Evolutionary conservation across 2,113 vertebrate genomes (phyloP).

Genomic region (Microtus ochrogaster): DNA sequence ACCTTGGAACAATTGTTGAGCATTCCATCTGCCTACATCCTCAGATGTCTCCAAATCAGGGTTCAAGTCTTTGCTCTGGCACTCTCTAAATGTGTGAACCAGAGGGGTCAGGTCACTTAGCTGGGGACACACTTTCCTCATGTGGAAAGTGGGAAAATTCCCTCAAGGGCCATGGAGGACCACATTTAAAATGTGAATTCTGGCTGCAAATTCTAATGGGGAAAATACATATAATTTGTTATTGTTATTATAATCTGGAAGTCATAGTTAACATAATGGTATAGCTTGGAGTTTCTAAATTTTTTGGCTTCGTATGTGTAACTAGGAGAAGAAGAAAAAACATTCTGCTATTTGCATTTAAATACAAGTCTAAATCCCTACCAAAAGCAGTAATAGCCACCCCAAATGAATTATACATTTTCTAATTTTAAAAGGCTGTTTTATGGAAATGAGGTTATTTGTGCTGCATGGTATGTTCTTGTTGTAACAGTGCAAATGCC

Average conservation of each 20-base stretch:
- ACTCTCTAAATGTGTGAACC: neutral
- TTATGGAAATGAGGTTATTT: conserved; percentile 82
- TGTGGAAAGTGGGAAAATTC: neutral
- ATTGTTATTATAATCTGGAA: neutral
- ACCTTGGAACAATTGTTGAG: too few relatives aligned
- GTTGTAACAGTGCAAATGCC: conserved; percentile 72
- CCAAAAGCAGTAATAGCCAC: conserved; percentile 76
- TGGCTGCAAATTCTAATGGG: neutral
- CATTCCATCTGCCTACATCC: too few relatives aligned
- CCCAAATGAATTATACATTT: conserved; percentile 81
- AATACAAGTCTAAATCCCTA: conserved; percentile 79
- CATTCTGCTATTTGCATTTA: conserved; percentile 78
- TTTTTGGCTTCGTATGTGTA: conserved; percentile 61
- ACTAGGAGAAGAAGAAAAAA: conserved; percentile 32
- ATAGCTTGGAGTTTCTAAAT: conserved; percentile 39
- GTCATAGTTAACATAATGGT: conserved; percentile 5
- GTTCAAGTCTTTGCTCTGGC: neutral
- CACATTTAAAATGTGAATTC: neutral
- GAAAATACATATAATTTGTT: neutral
- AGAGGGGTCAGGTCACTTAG: neutral
- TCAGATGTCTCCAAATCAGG: neutral
- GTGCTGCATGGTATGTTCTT: conserved; percentile 66
- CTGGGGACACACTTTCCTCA: neutral
- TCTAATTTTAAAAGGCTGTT: conserved; percentile 81
- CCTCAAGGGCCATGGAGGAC: neutral